These are phyloP conservation scores for Amphimedon queenslandica DNA, from an alignment of 37 sponge, comb jelly and placozoan species.

Conservation along the genomic window DNA sequence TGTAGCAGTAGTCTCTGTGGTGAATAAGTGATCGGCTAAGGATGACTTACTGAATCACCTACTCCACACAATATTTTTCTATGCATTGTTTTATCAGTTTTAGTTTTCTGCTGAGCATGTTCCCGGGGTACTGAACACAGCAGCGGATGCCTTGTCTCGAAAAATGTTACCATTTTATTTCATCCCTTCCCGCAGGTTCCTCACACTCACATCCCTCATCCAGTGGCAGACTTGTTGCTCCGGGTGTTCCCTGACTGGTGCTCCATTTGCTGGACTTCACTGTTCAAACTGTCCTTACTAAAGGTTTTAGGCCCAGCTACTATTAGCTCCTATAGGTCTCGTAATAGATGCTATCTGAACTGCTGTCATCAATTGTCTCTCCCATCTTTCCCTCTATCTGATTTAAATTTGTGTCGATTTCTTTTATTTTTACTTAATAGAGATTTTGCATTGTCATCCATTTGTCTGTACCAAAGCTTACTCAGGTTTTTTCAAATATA, in stretches of 20 bases:
- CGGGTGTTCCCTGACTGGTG: neutral
- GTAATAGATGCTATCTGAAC: neutral
- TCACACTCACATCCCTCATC: neutral
- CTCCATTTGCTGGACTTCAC: neutral
- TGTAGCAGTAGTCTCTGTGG: slow-evolving; percentile 6
- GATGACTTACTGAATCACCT: no score
- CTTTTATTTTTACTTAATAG: neutral
- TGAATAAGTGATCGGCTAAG: no score
- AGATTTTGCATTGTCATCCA: neutral
- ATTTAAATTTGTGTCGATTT: neutral
- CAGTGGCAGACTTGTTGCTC: neutral
- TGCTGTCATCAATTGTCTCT: neutral
- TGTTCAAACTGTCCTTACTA: neutral
- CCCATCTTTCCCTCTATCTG: neutral
- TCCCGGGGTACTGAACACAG: slow-evolving; percentile 3
- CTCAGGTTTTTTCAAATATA: no score
- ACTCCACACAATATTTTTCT: no score
- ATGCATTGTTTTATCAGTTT: no score
- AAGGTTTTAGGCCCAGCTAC: neutral
- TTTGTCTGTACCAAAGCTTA: slow-evolving; percentile 2
- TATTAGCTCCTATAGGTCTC: neutral
- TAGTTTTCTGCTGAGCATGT: slow-evolving; percentile 4
- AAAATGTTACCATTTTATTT: neutral
- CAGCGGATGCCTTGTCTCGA: slow-evolving; percentile 22
- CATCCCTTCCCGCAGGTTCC: neutral